Percentiles rank a stretch among this genome's conserved stretches.
Conservation (phyloP, 2,888 invertebrate genomes). For the Philhelius pedissequus region DNA sequence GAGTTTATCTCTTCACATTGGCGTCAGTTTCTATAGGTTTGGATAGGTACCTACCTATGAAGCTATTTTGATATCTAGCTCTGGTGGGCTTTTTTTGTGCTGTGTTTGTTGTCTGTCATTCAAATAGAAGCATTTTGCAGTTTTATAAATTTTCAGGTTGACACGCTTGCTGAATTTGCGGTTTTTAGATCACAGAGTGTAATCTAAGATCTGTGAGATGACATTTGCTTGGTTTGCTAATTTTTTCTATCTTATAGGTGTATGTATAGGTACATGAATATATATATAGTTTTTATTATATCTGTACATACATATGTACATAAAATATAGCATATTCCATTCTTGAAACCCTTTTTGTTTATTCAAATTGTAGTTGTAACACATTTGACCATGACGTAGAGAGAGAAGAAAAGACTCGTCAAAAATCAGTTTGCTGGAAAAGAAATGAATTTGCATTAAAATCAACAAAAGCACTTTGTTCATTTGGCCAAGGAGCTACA, state of each 20-base stretch:
- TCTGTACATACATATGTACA: too few relatives aligned
- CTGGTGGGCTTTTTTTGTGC: not conserved
- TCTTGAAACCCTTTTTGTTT: too few relatives aligned
- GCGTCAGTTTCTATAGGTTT: not conserved
- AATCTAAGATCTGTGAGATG: slow-evolving; percentile 75
- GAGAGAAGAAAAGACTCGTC: too few relatives aligned
- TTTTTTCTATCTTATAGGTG: slow-evolving; percentile 4
- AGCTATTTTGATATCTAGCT: not conserved
- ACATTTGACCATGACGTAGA: too few relatives aligned
- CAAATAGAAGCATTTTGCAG: slow-evolving; percentile 52
- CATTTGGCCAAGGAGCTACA: too few relatives aligned
- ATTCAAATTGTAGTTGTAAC: too few relatives aligned
- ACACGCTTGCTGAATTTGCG: slow-evolving; percentile 77
- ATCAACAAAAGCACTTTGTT: too few relatives aligned
- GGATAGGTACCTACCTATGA: not conserved
- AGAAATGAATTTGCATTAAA: too few relatives aligned
- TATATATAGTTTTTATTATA: not conserved
- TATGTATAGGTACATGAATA: too few relatives aligned
- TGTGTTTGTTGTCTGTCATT: slow-evolving; percentile 14
- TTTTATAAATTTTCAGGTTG: slow-evolving; percentile 71
- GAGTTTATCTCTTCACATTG: slow-evolving; percentile 1
- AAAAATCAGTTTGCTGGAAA: too few relatives aligned
- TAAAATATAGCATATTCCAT: too few relatives aligned
- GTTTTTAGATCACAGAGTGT: slow-evolving; percentile 72
- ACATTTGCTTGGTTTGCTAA: slow-evolving; percentile 45